Conservation (phyloP, 2,797 vertebrate species). For the Pangasius macronema region DNA sequence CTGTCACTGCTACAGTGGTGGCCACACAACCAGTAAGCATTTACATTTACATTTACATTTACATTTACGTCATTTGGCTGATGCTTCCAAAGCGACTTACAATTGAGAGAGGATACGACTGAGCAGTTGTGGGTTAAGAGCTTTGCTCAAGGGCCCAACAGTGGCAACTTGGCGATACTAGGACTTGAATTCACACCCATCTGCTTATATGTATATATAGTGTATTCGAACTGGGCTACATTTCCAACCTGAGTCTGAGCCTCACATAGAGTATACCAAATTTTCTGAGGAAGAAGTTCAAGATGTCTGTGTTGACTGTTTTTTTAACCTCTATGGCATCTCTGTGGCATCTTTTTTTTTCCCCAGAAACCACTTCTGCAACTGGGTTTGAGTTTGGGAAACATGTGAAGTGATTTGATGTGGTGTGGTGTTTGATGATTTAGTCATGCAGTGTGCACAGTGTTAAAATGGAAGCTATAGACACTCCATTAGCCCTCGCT, state of each 20-base stretch:
- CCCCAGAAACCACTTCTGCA: neutral
- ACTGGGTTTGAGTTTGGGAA: neutral
- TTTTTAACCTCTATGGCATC: neutral
- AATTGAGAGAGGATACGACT: neutral
- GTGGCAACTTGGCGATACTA: neutral
- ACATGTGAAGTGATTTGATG: neutral
- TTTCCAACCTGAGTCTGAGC: neutral
- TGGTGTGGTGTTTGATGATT: neutral
- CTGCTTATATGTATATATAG: neutral
- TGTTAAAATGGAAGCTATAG: neutral
- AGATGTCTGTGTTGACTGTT: neutral
- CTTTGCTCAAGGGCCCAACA: neutral
- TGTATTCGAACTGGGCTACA: neutral
- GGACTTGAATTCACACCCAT: neutral
- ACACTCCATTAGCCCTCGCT: neutral
- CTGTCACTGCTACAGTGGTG: slow-evolving; percentile 85
- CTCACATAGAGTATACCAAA: neutral
- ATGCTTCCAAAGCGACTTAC: neutral
- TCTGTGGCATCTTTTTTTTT: neutral
- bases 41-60: slow-evolving; percentile 2
- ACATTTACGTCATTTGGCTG: neutral
- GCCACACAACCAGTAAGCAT: slow-evolving; percentile 86
- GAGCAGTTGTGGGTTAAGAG: neutral
- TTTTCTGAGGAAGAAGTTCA: neutral
- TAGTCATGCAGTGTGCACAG: neutral